A percentile compares a stretch with the other conserved stretches of the same genome.
phyloP scores from a whole-genome alignment of 2,113 vertebrate genomes.

The Proteles cristata region DNA sequence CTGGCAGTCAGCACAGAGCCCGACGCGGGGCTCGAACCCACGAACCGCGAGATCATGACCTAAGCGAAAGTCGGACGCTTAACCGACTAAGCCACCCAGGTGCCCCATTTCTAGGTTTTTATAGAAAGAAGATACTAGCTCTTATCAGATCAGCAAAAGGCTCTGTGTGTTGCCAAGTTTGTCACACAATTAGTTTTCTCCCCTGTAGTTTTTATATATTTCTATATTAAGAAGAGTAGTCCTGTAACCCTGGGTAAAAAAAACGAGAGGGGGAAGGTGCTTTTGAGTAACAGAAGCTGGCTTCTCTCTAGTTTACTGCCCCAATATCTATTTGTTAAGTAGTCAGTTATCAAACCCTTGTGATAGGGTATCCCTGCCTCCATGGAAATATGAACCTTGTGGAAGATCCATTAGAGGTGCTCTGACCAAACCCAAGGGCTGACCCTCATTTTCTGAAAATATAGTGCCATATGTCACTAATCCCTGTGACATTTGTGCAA shows the following conservation, averaged over 20 bases:
- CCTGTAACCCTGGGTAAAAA: neutral
- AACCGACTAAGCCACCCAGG: too few species aligned
- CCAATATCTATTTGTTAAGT: neutral
- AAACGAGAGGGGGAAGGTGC: neutral
- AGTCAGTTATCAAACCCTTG: neutral
- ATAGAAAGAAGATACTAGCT: neutral
- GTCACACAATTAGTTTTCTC: neutral
- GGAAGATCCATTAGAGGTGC: neutral
- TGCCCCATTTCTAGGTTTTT: neutral
- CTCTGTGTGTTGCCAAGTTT: neutral
- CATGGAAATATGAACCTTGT: fast-evolving
- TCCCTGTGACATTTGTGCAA: neutral
- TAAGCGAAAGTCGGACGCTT: too few species aligned
- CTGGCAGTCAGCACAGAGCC: too few species aligned
- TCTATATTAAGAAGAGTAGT: neutral
- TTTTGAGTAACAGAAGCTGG: neutral
- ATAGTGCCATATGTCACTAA: neutral
- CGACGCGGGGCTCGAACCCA: too few species aligned
- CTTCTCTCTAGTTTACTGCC: neutral
- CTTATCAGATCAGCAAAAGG: neutral
- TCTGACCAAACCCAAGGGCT: neutral
- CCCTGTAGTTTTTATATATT: neutral
- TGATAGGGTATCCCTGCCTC: neutral
- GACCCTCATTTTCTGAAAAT: neutral
- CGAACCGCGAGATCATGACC: too few species aligned